Base-by-base conservation (phyloP, 2,113 vertebrate genomes). In the Neogobius melanostomus region DNA sequence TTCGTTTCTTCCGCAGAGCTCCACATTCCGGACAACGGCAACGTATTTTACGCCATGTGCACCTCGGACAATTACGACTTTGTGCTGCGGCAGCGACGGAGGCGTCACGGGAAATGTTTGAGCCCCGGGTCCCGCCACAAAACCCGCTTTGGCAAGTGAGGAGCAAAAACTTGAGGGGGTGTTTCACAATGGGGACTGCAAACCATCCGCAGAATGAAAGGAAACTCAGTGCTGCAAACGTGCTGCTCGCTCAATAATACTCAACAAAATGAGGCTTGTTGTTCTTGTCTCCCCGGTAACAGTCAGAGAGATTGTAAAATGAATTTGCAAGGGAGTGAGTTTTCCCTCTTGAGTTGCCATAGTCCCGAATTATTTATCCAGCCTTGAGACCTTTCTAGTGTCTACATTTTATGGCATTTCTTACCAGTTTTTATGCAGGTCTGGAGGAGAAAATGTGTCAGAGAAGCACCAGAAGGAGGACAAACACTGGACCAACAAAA, bases 1-100 rank as follows among this genome's bases (percentile, higher is more conserved):
- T n/a, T 56, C 79, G 59, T 74, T 63, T 82, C 21, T 66, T 46
- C 74, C 65, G 59, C 91, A 97, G 95, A 95, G 86, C 91, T 97
- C 66, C 90, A 92, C 78, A 94, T 97, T 76, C 95, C 95, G 0
- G 94, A 95, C 76, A 93, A 94, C 4, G 94, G 94, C 85, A 97
- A 97, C 0, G 94, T 95, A 2, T 97, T 95, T 89, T 97, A 97
- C 3, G 95, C 95, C 8, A 96, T 97, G 95, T 93, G 90, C 70
- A 94, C 95, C 14, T 82, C 89, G 0, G 85, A 88, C 73, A 91
- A 94, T 28, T 93, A 94, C 6, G 94, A 96, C 90, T 96, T 97
- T 70, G 76, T 96, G 64, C 86, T 97, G n/a, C 89, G 93, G 3
- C 89, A 69, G 70, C 90, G 84, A 69, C 88, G 88, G 90, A 87